Conservation (phyloP, 2,113 vertebrate species). For the Damaliscus lunatus region DNA sequence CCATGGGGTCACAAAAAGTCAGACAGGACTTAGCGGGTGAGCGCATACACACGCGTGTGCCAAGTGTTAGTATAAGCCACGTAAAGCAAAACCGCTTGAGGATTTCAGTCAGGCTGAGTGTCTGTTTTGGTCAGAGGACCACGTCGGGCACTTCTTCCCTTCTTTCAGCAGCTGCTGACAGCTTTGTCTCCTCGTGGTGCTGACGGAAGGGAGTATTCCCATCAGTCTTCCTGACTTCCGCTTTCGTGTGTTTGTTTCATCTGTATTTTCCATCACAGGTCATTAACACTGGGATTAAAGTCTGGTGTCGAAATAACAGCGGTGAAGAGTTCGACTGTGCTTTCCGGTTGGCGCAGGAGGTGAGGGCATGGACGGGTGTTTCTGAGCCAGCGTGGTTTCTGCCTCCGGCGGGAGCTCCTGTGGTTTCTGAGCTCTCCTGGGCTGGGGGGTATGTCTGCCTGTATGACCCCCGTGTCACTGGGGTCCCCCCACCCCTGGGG, state of each 20-base stretch:
- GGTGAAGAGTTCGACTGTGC: slow-evolving; percentile 96
- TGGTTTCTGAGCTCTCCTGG: fast-evolving
- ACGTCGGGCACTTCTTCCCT: fast-evolving
- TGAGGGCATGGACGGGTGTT: slow-evolving; percentile 61
- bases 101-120: fast-evolving
- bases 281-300: slow-evolving; percentile 97
- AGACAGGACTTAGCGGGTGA: background rate
- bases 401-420: fast-evolving
- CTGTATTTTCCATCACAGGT: slow-evolving; percentile 81
- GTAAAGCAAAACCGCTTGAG: fast-evolving
- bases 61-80: fast-evolving
- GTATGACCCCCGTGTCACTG: fast-evolving
- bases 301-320: slow-evolving; percentile 95
- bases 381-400: fast-evolving
- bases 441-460: background rate
- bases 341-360: slow-evolving; percentile 97
- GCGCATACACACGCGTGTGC: fast-evolving
- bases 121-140: fast-evolving
- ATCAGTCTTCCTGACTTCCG: background rate
- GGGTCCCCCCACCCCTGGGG: background rate
- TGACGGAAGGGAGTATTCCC: background rate
- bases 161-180: background rate
- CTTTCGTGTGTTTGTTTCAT: background rate
- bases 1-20: background rate
- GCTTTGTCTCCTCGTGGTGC: background rate